Conservation (phyloP, 2,797 vertebrate genomes). For the Chelon auratus region DNA sequence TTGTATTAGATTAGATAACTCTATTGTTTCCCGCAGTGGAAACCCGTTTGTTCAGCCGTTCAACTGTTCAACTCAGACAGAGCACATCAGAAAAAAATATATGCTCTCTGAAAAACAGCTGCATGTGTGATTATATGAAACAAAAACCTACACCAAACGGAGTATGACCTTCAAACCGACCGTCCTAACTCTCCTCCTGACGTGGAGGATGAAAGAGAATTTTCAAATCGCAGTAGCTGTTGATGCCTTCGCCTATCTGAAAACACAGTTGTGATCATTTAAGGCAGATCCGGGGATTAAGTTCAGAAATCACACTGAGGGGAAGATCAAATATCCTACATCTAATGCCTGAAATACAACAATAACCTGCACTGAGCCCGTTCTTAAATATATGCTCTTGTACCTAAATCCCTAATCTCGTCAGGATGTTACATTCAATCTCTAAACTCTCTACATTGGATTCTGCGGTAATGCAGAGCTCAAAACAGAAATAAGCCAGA, state of each 20-base stretch:
- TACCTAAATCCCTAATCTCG: conserved; percentile 59
- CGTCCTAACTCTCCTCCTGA: neutral
- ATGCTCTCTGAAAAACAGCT: neutral
- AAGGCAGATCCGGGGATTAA: conserved; percentile 49
- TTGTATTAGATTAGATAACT: conserved; percentile 17
- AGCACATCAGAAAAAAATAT: neutral
- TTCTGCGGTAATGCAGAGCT: conserved; percentile 39
- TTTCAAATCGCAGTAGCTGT: conserved; percentile 14
- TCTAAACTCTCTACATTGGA: conserved; percentile 31
- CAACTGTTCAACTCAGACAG: neutral
- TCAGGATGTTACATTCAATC: conserved; percentile 41
- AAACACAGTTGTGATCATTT: conserved; percentile 39
- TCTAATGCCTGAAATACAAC: conserved; percentile 47
- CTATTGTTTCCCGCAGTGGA: conserved; percentile 6
- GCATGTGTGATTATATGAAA: neutral
- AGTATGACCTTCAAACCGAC: neutral
- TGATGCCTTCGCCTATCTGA: conserved; percentile 17
- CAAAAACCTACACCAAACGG: neutral
- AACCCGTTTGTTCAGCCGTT: neutral
- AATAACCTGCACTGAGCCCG: conserved; percentile 22
- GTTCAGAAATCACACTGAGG: conserved; percentile 22
- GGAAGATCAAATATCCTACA: conserved; percentile 43
- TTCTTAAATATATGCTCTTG: conserved; percentile 35
- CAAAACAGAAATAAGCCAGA: conserved; percentile 23
- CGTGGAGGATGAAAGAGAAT: conserved; percentile 33